Percentiles rank a stretch among this genome's conserved stretches.
Evolutionary conservation across 2,113 vertebrate genomes (phyloP).

Genomic region (Theristicus caerulescens): DNA sequence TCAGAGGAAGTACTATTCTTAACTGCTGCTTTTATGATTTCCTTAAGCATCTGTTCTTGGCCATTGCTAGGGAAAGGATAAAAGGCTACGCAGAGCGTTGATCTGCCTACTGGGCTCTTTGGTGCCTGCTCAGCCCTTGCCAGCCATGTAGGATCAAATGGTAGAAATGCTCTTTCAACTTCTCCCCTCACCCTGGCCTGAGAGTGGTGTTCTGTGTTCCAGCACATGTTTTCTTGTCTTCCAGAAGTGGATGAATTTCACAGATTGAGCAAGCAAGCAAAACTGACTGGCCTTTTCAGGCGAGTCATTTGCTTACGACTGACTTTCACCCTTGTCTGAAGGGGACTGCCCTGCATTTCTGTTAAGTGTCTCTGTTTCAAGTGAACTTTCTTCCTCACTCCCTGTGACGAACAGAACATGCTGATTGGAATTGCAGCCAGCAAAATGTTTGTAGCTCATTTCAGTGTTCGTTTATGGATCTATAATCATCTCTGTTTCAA

Average conservation of each 20-base stretch:
- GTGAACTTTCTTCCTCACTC: background rate
- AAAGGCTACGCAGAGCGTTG: background rate
- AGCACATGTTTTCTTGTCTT: background rate
- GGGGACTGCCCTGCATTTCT: slow-evolving; percentile 16
- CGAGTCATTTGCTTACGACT: background rate
- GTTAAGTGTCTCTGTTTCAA: slow-evolving; percentile 9
- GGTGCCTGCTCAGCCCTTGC: slow-evolving; percentile 2
- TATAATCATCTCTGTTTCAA: background rate
- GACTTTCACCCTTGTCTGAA: background rate
- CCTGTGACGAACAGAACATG: background rate
- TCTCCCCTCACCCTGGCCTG: background rate
- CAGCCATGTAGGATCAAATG: background rate
- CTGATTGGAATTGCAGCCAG: slow-evolving; percentile 16
- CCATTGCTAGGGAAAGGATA: background rate
- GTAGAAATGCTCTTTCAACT: background rate
- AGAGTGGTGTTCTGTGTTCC: background rate
- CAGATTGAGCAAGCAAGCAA: background rate
- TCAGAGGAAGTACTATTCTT: background rate
- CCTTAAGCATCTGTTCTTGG: background rate
- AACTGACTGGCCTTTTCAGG: background rate
- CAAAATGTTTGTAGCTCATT: slow-evolving; percentile 1
- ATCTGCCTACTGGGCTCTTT: background rate
- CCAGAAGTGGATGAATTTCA: slow-evolving; percentile 25
- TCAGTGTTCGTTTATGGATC: slow-evolving; percentile 5
- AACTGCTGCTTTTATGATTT: background rate